A percentile compares a stretch with the other conserved stretches of the same genome.
Conservation (phyloP, 2,113 vertebrate genomes). For the Vulpes lagopus region DNA sequence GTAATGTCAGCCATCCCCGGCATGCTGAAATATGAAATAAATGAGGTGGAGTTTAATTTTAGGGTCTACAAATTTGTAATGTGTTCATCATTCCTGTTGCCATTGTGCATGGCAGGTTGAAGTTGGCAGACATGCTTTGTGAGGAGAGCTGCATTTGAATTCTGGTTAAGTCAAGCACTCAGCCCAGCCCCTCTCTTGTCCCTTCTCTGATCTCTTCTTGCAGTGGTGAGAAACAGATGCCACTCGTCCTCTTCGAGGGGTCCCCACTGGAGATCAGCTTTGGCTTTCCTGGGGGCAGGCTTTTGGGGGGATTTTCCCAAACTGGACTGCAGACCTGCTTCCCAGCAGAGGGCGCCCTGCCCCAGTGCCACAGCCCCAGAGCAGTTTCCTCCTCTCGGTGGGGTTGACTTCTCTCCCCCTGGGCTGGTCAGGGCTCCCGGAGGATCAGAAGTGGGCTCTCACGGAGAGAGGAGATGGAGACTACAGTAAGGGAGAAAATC, state of each 20-base stretch:
- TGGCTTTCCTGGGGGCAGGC: not conserved
- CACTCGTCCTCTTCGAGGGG: fast-evolving
- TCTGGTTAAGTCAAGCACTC: constrained; percentile 34
- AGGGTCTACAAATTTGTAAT: constrained; percentile 82
- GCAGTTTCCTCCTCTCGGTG: not conserved
- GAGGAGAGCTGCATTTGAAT: not conserved
- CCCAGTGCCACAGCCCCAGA: not conserved
- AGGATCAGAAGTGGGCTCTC: not conserved
- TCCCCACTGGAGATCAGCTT: not conserved
- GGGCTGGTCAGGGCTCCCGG: not conserved
- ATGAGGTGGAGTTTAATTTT: constrained; percentile 83
- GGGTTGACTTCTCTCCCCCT: not conserved
- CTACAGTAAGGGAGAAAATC: constrained; percentile 75
- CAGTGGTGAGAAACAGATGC: not conserved
- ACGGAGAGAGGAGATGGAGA: constrained; percentile 68
- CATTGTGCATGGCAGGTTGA: constrained; percentile 46
- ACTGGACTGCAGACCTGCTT: not conserved
- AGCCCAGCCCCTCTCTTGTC: not conserved
- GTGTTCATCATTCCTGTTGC: constrained; percentile 69
- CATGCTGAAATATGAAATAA: constrained; percentile 80
- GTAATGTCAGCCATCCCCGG: constrained; percentile 57
- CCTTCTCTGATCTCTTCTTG: not conserved
- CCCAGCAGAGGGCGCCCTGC: not conserved
- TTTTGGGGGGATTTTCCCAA: not conserved
- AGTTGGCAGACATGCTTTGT: constrained; percentile 49